Evolutionary conservation across 2,888 invertebrate species (phyloP).

Genomic region (Xestia xanthographa): DNA sequence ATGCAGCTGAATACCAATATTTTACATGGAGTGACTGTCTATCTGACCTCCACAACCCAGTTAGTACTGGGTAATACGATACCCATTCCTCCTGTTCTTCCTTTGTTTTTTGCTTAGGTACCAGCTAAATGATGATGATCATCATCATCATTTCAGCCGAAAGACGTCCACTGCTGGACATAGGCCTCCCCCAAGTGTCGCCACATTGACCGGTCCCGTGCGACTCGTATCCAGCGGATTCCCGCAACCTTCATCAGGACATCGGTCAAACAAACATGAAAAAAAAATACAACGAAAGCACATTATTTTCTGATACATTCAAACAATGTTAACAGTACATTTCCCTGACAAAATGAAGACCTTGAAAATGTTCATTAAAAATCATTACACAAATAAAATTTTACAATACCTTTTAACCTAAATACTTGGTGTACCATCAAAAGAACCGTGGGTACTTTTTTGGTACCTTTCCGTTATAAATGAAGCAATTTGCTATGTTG

Average conservation of each 20-base stretch:
- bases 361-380: constrained; percentile 62
- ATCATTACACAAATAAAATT: constrained; percentile 74
- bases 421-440: constrained; percentile 59
- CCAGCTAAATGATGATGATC: neutral
- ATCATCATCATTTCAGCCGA: too few species aligned
- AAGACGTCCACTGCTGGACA: too few species aligned
- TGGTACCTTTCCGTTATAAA: constrained; percentile 61
- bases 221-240: too few species aligned
- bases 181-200: too few species aligned
- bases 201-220: too few species aligned
- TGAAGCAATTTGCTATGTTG: constrained; percentile 71
- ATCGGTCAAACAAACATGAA: too few species aligned
- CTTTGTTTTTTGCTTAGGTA: neutral
- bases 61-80: too few species aligned
- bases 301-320: neutral
- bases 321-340: constrained; percentile 34
- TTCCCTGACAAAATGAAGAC: constrained; percentile 43
- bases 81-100: too few species aligned
- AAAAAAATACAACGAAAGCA: neutral
- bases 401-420: constrained; percentile 73
- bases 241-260: too few species aligned
- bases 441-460: constrained; percentile 57
- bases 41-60: too few species aligned
- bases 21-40: too few species aligned
- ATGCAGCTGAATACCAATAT: too few species aligned